Evolutionary conservation across 2,113 vertebrate species (phyloP), one percentile per base, ranked within the genome.

Genomic region (Rattus rattus): DNA sequence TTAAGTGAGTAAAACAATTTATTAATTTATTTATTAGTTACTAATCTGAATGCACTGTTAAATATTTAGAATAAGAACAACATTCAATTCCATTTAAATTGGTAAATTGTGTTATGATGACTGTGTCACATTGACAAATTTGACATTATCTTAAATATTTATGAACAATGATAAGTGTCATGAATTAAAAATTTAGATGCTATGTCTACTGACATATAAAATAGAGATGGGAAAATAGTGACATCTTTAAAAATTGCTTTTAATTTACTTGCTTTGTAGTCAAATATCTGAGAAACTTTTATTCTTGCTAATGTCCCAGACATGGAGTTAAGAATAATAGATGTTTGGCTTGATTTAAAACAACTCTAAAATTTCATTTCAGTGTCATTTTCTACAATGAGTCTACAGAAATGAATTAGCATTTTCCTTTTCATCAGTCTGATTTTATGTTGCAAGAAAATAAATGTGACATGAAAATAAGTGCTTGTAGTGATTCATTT

Each of bases 391-490:
- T 92, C n/a, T 70, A 39, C 17, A 90, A 85, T 22, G 7, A 93
- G 90, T 13, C 19, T 90, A 20, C 90, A 49, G 83, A 43, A 94
- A 20, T 84, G 22, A 92, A 80, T 59, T 81, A n/a, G 30, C 1
- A 77, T n/a, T 91, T 96, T 86, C 22, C 16, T 49, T 1, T 80
- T 79, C 85, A 84, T 36, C 36, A 80, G 52, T 94, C 8, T 67
- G 72, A 95, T 92, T 94, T 96, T 92, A 90, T 84, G 11, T 49
- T 80, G 30, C 13, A 88, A 70, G 39, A 76, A 90, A 96, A 91
- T 75, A 90, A 92, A 80, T 94, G 4, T 80, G 14, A 65, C 94
- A 88, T 72, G n/a, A 91, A 91, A 96, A 83, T 85, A 90, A 93
- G 6, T 67, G 13, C 12, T 89, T 88, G 54, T 16, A 63, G 13